Evolutionary conservation across 2,113 vertebrate genomes (phyloP).

Genomic region (Microcebus murinus): DNA sequence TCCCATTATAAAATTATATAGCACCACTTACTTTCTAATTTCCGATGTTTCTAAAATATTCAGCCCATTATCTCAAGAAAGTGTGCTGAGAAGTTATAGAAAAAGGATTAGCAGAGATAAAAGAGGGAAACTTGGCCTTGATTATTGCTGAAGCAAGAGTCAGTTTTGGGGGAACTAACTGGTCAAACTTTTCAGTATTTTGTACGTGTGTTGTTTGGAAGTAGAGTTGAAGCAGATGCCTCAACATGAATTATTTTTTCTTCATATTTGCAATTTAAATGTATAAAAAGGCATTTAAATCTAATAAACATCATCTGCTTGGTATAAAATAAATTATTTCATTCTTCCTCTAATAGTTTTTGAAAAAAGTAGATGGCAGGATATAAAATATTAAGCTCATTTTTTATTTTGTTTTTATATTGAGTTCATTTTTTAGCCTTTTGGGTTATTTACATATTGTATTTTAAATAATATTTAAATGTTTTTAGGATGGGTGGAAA

Average conservation of each 20-base stretch:
- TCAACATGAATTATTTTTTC: neutral
- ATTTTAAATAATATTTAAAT: neutral
- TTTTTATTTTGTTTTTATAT: neutral
- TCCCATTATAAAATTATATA: neutral
- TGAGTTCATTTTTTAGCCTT: neutral
- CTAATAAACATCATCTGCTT: neutral
- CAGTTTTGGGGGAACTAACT: fast-evolving
- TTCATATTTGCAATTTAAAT: neutral
- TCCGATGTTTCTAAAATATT: neutral
- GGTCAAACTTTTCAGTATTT: fast-evolving
- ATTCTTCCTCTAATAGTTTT: neutral
- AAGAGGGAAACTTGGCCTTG: neutral
- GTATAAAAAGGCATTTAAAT: neutral
- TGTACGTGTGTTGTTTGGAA: too few species aligned
- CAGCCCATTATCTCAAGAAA: neutral
- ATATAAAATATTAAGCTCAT: neutral
- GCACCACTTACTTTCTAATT: neutral
- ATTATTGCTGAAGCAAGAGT: fast-evolving
- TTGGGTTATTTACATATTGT: neutral
- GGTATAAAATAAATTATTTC: neutral
- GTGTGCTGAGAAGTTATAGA: neutral
- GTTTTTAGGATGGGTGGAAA: neutral
- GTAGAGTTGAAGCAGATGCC: neutral
- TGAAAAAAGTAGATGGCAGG: neutral
- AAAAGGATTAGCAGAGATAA: neutral